Conservation (phyloP, 2,888 invertebrate genomes). For the Tubulanus polymorphus region DNA sequence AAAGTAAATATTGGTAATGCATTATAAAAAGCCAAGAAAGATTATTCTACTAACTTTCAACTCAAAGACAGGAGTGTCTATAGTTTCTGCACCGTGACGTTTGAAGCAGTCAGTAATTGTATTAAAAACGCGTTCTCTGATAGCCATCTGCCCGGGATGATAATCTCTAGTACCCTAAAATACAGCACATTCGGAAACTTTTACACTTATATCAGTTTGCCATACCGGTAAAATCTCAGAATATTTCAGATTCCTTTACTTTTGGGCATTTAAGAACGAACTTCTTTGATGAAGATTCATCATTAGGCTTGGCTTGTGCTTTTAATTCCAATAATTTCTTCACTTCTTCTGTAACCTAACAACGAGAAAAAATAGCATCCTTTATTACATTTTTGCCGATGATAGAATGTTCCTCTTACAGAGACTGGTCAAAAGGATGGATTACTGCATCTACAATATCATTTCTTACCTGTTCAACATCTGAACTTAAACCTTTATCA, state of each 20-base stretch:
- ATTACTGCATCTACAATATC: too few species aligned
- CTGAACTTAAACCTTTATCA: too few species aligned
- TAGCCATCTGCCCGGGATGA: conserved; percentile 89
- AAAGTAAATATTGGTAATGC: too few species aligned
- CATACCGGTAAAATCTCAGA: too few species aligned
- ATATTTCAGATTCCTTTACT: too few species aligned
- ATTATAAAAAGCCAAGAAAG: background rate
- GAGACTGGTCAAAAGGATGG: too few species aligned
- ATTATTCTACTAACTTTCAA: conserved; percentile 66
- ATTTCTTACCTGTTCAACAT: too few species aligned
- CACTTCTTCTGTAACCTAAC: conserved; percentile 80
- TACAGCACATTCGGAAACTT: too few species aligned
- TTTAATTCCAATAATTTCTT: conserved; percentile 76
- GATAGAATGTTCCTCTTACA: too few species aligned
- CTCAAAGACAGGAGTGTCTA: conserved; percentile 98
- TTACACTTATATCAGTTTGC: too few species aligned
- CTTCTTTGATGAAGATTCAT: conserved; percentile 60
- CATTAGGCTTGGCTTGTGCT: conserved; percentile 61
- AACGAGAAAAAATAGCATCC: too few species aligned
- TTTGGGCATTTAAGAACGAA: conserved; percentile 86
- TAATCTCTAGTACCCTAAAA: conserved; percentile 82
- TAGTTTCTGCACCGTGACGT: conserved; percentile 94
- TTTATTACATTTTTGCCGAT: too few species aligned
- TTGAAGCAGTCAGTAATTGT: conserved; percentile 88
- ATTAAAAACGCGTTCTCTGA: conserved; percentile 74